These are phyloP conservation scores for Drosophila flavopinicola DNA, from an alignment of 2,888 invertebrate genomes.

Conservation along the genomic window DNA sequence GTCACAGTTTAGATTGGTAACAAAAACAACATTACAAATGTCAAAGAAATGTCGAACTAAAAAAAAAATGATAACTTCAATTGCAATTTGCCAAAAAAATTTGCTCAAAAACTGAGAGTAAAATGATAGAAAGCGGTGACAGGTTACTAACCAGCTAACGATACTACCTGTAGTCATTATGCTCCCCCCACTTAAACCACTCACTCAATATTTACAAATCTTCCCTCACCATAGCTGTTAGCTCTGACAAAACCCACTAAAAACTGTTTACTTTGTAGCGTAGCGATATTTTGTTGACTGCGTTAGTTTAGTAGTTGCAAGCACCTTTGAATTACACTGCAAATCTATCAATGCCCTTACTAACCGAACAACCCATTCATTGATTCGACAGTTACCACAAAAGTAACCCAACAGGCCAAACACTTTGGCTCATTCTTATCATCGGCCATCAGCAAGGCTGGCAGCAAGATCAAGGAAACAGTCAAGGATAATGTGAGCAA, in stretches of 20 bases:
- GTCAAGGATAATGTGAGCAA: slow-evolving; percentile 96
- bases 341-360: slow-evolving; percentile 2
- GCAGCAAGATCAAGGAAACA: slow-evolving; percentile 97
- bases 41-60: slow-evolving; percentile 35
- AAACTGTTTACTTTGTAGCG: slow-evolving; percentile 59
- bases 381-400: slow-evolving; percentile 89
- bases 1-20: slow-evolving; percentile 76
- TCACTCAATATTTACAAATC: slow-evolving; percentile 7
- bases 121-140: slow-evolving; percentile 73
- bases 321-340: slow-evolving; percentile 10
- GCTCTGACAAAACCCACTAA: slow-evolving; percentile 1
- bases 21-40: slow-evolving; percentile 52
- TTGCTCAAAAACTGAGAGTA: slow-evolving; percentile 20
- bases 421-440: slow-evolving; percentile 96
- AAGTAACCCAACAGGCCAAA: slow-evolving; percentile 95
- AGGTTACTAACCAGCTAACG: slow-evolving; percentile 72
- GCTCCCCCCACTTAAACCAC: slow-evolving; percentile 5
- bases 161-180: slow-evolving; percentile 36
- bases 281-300: slow-evolving; percentile 49
- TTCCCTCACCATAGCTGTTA: slow-evolving; percentile 18
- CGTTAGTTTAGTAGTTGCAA: slow-evolving; percentile 48
- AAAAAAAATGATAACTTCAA: slow-evolving; percentile 17
- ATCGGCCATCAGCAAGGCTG: slow-evolving; percentile 98
- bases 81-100: slow-evolving; percentile 51
- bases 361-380: slow-evolving; percentile 28